phyloP scores from a whole-genome alignment of 2,797 vertebrate species.

The Phalloptychus januarius region DNA sequence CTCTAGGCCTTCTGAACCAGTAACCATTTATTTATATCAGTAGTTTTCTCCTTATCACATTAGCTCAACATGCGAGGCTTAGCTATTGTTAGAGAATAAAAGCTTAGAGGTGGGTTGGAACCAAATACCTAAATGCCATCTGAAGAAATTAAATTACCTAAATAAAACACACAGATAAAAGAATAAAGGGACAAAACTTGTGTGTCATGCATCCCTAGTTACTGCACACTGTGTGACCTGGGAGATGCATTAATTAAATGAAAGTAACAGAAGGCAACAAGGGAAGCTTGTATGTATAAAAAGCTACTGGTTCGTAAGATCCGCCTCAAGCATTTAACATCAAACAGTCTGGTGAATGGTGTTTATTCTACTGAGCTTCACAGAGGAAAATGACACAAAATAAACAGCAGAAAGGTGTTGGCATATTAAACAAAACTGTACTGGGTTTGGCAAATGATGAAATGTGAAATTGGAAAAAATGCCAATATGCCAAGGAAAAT shows the following conservation, averaged over 20 bases:
- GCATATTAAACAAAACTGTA: slow-evolving; percentile 17
- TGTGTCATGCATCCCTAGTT: slow-evolving; percentile 67
- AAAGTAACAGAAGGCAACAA: slow-evolving; percentile 49
- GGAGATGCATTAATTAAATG: slow-evolving; percentile 65
- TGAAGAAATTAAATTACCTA: slow-evolving; percentile 30
- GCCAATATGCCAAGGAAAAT: slow-evolving; percentile 37
- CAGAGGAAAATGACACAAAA: neutral
- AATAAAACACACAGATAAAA: slow-evolving; percentile 57
- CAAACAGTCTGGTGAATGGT: neutral
- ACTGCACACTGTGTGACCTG: slow-evolving; percentile 49
- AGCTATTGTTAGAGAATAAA: slow-evolving; percentile 6
- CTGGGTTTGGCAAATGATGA: slow-evolving; percentile 53
- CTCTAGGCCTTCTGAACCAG: slow-evolving; percentile 17
- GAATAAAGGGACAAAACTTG: slow-evolving; percentile 65
- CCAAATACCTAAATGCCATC: slow-evolving; percentile 17
- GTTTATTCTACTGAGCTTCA: neutral
- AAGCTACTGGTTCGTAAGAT: slow-evolving; percentile 39
- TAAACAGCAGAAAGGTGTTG: slow-evolving; percentile 3
- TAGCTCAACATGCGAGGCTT: slow-evolving; percentile 10
- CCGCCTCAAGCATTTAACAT: slow-evolving; percentile 10
- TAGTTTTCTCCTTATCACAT: slow-evolving; percentile 44
- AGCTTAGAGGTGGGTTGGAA: slow-evolving; percentile 2
- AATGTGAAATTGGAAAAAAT: slow-evolving; percentile 58
- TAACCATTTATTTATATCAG: slow-evolving; percentile 45
- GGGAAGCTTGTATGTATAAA: slow-evolving; percentile 43